These are phyloP conservation scores for Yasuhikotakia modesta DNA, from an alignment of 2,797 vertebrate species.

Conservation along the genomic window DNA sequence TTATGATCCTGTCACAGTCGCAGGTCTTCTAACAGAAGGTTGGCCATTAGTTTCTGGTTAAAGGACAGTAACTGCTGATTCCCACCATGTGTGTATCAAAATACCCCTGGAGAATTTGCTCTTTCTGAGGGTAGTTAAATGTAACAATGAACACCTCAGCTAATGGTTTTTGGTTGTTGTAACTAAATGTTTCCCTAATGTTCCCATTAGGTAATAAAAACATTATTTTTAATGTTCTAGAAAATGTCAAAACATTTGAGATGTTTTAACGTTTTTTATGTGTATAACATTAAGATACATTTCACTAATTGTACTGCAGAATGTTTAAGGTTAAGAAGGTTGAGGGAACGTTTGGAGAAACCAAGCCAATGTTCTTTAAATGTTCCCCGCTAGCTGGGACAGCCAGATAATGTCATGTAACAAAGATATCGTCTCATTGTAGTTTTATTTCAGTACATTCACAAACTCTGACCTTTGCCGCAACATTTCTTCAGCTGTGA, in stretches of 20 bases:
- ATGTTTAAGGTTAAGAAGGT: too few species aligned
- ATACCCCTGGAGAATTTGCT: not conserved
- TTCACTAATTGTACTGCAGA: too few species aligned
- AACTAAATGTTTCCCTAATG: too few species aligned
- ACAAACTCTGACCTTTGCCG: constrained; percentile 50
- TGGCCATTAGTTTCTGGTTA: constrained; percentile 25
- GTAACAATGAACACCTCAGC: not conserved
- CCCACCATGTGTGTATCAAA: constrained; percentile 20
- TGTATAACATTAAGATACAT: too few species aligned
- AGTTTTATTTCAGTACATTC: constrained; percentile 5
- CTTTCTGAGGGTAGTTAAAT: not conserved
- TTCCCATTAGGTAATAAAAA: too few species aligned
- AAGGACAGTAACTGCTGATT: constrained; percentile 16
- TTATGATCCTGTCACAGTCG: constrained; percentile 25
- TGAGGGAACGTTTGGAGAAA: too few species aligned
- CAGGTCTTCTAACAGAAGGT: constrained; percentile 34
- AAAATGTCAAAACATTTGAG: too few species aligned
- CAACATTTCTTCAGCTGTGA: constrained; percentile 11
- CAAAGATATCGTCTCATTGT: constrained; percentile 25
- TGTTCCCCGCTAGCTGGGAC: too few species aligned
- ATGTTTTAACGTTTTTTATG: too few species aligned
- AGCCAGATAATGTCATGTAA: constrained; percentile 41
- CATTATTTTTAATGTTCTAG: too few species aligned
- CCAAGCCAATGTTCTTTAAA: too few species aligned
- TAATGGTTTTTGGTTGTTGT: too few species aligned